These are phyloP conservation scores for Mormyrops attenuatus DNA, from an alignment of 2,797 vertebrate species.

Conservation along the genomic window DNA sequence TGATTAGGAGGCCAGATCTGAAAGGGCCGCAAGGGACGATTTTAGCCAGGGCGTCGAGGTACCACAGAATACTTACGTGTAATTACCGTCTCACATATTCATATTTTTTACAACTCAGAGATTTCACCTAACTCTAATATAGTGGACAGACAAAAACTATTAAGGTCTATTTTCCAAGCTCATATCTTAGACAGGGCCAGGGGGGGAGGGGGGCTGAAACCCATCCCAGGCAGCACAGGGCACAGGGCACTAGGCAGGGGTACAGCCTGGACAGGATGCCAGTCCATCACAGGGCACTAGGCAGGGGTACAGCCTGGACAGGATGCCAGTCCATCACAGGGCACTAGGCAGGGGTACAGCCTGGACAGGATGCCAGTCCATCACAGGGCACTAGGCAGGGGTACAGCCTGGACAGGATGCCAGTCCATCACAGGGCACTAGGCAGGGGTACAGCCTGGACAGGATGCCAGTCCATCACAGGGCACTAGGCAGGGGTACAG, in stretches of 20 bases:
- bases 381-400: too few species aligned
- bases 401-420: too few species aligned
- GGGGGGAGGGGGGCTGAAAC: neutral
- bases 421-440: too few species aligned
- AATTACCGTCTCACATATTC: conserved; percentile 34
- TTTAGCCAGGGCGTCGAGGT: neutral
- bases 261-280: neutral
- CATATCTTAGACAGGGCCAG: neutral
- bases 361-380: too few species aligned
- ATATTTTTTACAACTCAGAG: conserved; percentile 19
- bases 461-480: too few species aligned
- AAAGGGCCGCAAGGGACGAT: neutral
- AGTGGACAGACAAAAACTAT: conserved; percentile 10
- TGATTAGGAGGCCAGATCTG: neutral
- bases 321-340: neutral
- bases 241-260: neutral
- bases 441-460: too few species aligned
- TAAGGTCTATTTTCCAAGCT: neutral
- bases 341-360: neutral
- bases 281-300: neutral
- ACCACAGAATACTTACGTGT: conserved; percentile 31
- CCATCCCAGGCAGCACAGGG: neutral
- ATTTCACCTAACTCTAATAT: conserved; percentile 29
- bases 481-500: too few species aligned
- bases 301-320: neutral